Base-by-base conservation (phyloP, 2,113 vertebrate genomes). In the Cyanoderma ruficeps region DNA sequence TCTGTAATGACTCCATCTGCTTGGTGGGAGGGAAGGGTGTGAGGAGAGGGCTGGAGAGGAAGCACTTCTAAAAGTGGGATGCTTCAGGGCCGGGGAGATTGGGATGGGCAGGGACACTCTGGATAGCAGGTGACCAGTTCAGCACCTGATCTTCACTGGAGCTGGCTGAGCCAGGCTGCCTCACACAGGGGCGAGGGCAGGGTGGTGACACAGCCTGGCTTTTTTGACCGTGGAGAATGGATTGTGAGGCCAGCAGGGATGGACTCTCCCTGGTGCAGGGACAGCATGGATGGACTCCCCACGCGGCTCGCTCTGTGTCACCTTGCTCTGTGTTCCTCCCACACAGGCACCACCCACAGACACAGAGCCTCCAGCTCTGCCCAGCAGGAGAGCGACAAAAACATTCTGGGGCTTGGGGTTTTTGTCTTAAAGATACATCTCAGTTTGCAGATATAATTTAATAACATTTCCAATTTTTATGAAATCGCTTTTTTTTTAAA, bases 381-480 rank as follows among this genome's bases (percentile, higher is more conserved):
- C 11, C 57, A 6, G 3, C 0, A 3, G 11, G 19, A 57, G 15
- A 42, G 50, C 0, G 4, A 42, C 42, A 57, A 30, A 83, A 85
- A 49, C 30, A 15, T 52, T 42, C 69, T 27, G 64, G 37, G 37
- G 5, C 6, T 85, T 19, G 12, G 24, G 4, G 20, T 52, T 71
- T 94, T 79, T 20, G 11, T 71, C 50, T 82, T 61, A 74, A 94
- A 75, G 67, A 93, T 59, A 76, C 33, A 49, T 63, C 59, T 93
- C 76, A 18, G 22, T 63, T 86, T 74, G 70, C 77, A 93, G 87
- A 60, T 52, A 44, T 78, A 91, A 87, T 75, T 93, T 88, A 95
- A 76, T 77, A 93, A 82, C 63, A 65, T 39, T 92, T 94, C 55
- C 25, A 83, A 86, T 77, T 94, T 96, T 96, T 95, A 97, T 92